A percentile compares a stretch with the other conserved stretches of the same genome.
Evolutionary conservation across 2,797 vertebrate genomes (phyloP).

Genomic region (Leuciscus waleckii): DNA sequence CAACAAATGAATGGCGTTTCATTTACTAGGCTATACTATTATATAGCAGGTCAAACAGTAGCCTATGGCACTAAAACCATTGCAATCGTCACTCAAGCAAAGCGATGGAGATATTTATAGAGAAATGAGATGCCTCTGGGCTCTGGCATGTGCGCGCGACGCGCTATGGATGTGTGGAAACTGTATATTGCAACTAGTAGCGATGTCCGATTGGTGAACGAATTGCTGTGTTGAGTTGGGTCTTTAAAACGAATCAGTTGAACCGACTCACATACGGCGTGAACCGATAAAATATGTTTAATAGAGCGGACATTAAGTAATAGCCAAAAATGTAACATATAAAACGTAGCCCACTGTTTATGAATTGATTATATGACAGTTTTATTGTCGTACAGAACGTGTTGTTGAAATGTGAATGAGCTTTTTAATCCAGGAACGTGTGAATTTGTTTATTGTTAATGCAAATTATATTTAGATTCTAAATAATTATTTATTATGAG

Average conservation of each 20-base stretch:
- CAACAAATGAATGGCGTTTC: background rate
- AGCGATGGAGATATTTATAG: constrained; percentile 66
- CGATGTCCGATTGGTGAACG: background rate
- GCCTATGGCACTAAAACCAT: constrained; percentile 48
- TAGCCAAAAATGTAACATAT: background rate
- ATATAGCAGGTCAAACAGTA: constrained; percentile 2
- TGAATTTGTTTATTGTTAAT: background rate
- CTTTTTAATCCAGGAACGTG: background rate
- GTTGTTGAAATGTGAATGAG: background rate
- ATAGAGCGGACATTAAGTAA: background rate
- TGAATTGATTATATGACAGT: background rate
- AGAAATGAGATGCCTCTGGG: constrained; percentile 63
- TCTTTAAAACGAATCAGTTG: constrained; percentile 4
- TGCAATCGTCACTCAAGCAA: constrained; percentile 51
- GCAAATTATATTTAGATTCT: background rate
- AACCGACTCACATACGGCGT: background rate
- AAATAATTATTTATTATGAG: background rate
- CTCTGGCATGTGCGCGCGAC: constrained; percentile 58
- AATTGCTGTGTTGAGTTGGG: background rate
- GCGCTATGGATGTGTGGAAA: constrained; percentile 23
- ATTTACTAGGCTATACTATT: background rate
- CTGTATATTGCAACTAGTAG: constrained; percentile 15
- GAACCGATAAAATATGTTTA: background rate
- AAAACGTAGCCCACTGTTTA: background rate
- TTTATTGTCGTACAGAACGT: background rate